A percentile compares a stretch with the other conserved stretches of the same genome.
phyloP scores from a whole-genome alignment of 2,113 vertebrate species.

The Pluvialis apricaria region DNA sequence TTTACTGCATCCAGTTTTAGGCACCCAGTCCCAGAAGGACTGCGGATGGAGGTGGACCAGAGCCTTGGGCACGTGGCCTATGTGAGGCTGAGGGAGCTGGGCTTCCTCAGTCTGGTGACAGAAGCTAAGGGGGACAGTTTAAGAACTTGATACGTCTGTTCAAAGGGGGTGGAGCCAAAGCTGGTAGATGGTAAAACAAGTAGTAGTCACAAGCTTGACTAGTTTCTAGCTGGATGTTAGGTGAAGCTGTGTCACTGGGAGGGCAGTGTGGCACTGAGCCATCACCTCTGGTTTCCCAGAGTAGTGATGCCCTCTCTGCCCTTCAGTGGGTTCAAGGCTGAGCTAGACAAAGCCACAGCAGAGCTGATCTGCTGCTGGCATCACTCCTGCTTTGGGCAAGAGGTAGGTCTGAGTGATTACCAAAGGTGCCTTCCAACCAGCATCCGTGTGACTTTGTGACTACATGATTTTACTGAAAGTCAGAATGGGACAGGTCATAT shows the following conservation, averaged over 20 bases:
- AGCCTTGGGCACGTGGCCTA: not conserved
- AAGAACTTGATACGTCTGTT: not conserved
- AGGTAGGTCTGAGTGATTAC: not conserved
- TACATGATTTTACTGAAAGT: not conserved
- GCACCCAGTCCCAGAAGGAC: not conserved
- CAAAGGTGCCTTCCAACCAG: not conserved
- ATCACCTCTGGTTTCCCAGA: not conserved
- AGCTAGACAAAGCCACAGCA: not conserved
- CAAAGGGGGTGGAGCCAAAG: not conserved
- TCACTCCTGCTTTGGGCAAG: not conserved
- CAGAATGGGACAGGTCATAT: not conserved
- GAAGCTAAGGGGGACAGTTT: not conserved
- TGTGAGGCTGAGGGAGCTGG: not conserved
- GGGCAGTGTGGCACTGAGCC: not conserved
- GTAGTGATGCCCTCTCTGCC: rapidly evolving
- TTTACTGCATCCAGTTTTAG: not conserved
- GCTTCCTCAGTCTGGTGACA: not conserved
- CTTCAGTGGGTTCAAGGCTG: not conserved
- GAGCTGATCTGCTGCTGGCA: not conserved
- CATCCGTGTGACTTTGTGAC: not conserved
- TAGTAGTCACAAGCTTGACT: not conserved
- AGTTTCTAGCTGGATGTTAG: not conserved
- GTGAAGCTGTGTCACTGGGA: not conserved
- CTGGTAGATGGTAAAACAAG: not conserved
- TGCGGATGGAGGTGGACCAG: not conserved